Evolutionary conservation across 2,113 vertebrate genomes (phyloP).

Genomic region (Theristicus caerulescens): DNA sequence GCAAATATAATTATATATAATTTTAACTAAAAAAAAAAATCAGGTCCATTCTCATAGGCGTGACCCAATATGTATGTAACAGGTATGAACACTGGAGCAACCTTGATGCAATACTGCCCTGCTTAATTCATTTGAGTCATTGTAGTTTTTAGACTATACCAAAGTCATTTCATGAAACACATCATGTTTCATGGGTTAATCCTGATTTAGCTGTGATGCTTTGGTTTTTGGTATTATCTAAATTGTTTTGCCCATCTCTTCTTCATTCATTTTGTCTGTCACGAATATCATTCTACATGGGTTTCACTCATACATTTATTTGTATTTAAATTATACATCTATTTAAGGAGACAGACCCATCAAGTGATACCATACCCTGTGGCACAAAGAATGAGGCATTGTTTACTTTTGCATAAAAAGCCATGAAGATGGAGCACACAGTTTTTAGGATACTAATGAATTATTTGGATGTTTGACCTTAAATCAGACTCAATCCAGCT

Average conservation of each 20-base stretch:
- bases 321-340: constrained; percentile 36
- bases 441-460: constrained; percentile 6
- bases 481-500: neutral
- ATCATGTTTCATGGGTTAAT: constrained; percentile 43
- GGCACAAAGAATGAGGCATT: neutral
- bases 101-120: neutral
- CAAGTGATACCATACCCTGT: neutral
- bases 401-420: constrained; percentile 37
- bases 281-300: neutral
- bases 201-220: constrained; percentile 30
- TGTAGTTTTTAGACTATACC: neutral
- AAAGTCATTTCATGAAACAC: constrained; percentile 20
- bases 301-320: constrained; percentile 27
- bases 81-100: neutral
- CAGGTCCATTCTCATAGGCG: neutral
- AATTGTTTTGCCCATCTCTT: constrained; percentile 38
- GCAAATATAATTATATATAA: neutral
- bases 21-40: neutral
- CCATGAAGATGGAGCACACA: neutral
- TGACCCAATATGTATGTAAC: neutral
- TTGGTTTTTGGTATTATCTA: constrained; percentile 43
- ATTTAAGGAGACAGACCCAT: constrained; percentile 17
- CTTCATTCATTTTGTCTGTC: constrained; percentile 7
- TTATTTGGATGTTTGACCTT: constrained; percentile 30
- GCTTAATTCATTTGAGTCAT: neutral